Conservation (phyloP, 2,797 vertebrate species). For the Tangara arthus region DNA sequence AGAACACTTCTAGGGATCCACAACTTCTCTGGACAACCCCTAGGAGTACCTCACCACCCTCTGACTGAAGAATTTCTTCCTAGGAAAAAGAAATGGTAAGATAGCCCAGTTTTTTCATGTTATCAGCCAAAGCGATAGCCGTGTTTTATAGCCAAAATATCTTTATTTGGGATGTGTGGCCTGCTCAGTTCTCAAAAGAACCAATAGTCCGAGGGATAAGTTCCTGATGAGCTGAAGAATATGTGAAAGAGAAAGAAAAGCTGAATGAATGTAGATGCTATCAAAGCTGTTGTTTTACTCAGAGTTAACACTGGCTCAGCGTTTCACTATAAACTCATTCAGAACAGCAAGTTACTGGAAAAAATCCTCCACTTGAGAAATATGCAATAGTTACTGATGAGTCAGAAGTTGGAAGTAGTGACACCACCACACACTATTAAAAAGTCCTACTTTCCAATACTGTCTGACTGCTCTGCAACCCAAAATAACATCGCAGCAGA, state of each 20-base stretch:
- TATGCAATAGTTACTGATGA: slow-evolving; percentile 53
- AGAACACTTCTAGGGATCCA: background rate
- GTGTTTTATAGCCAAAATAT: background rate
- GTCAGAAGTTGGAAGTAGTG: slow-evolving; percentile 58
- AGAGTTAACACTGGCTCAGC: slow-evolving; percentile 34
- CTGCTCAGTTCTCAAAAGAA: background rate
- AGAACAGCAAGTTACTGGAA: slow-evolving; percentile 56
- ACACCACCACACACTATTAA: slow-evolving; percentile 41
- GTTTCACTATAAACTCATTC: slow-evolving; percentile 52
- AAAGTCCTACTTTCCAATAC: slow-evolving; percentile 32
- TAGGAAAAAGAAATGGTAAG: background rate
- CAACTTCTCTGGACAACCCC: background rate
- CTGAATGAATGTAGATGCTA: slow-evolving; percentile 37
- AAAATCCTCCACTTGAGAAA: slow-evolving; percentile 49
- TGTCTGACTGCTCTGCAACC: slow-evolving; percentile 28
- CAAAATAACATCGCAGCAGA: background rate
- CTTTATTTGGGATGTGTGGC: background rate
- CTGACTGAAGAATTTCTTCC: background rate
- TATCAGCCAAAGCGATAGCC: background rate
- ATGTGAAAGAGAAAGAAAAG: slow-evolving; percentile 5
- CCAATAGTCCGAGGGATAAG: background rate
- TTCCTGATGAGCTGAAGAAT: background rate
- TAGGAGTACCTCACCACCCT: background rate
- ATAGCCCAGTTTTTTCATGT: background rate
- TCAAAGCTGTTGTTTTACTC: slow-evolving; percentile 30